Base-by-base conservation (phyloP, 2,113 vertebrate genomes). In the Ascaphus truei region DNA sequence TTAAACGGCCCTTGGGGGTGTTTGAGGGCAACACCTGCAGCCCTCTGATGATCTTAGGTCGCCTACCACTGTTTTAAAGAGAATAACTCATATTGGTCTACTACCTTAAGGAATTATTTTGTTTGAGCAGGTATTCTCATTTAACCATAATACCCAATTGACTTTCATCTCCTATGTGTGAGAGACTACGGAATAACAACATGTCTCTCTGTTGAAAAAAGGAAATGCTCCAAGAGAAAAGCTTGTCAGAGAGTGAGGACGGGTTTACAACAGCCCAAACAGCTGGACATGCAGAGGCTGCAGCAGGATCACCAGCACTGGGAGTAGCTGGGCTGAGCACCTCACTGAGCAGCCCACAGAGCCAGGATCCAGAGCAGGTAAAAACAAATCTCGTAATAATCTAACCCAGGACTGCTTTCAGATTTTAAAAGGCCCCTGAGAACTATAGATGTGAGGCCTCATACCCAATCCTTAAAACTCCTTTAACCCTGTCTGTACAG, bases 141-240 rank as follows among this genome's bases (percentile, higher is more conserved):
- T 16, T 39, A 10, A n/a, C n/a, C n/a, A n/a, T 65, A 27, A 41
- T 23, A 39, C n/a, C 47, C n/a, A n/a, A n/a, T 20, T 31, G 25
- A 16, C 23, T 39, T 51, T 52, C 8, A 52, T 36, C 34, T 60
- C 36, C 13, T 15, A 45, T 26, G 37, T 15, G n/a, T 31, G 11
- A 4, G 31, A n/a, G 10, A 25, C 16, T 25, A 23, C 25, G 25
- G 25, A 56, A 53, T 56, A 41, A 65, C 25, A 20, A 15, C 13
- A 45, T 18, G 23, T 53, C 27, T 22, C n/a, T 60, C 11, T 58
- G 13, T 60, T 68, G 7, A 61, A 29, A 81, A 33, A 82, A 97
- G 91, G 95, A 94, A 87, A 98, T 98, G 96, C 95, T 98, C 83
- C 96, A 98, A 87, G 96, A 98, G 78, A 98, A 97, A 84, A 89